Conservation (phyloP, 2,113 vertebrate species). For the Phodopus roborovskii region DNA sequence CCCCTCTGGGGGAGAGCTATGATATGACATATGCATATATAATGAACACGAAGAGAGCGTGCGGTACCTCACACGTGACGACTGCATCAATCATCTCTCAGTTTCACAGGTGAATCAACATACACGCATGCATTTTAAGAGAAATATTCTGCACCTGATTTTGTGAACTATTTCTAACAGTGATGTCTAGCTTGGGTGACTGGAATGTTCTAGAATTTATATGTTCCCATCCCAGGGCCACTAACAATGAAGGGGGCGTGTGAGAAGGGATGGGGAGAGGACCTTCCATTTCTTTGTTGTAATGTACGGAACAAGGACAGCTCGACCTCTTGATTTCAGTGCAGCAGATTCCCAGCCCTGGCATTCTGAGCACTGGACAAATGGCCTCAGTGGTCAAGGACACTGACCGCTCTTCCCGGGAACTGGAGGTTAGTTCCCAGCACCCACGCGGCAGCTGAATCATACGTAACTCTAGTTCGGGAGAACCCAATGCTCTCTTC, state of each 20-base stretch:
- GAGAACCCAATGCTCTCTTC: neutral
- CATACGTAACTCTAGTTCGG: neutral
- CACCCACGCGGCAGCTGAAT: neutral
- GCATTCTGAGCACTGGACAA: neutral
- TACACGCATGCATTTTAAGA: neutral
- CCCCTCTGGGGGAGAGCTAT: neutral
- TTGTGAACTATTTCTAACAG: neutral
- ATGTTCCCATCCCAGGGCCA: neutral
- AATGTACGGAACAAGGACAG: neutral
- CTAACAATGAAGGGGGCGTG: neutral
- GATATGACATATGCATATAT: neutral
- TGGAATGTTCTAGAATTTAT: slow-evolving; percentile 10
- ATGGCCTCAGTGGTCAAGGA: neutral
- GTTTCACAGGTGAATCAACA: neutral
- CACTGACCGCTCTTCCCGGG: neutral
- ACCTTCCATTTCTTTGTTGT: neutral
- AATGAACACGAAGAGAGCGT: no score
- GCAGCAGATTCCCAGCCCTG: neutral
- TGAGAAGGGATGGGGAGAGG: neutral
- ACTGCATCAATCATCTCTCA: neutral
- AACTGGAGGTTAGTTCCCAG: neutral
- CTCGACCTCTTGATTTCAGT: neutral
- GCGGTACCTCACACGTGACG: neutral
- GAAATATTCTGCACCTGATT: neutral
- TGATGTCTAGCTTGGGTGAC: neutral